Conservation (phyloP, 2,797 vertebrate species). For the Dryobates pubescens region DNA sequence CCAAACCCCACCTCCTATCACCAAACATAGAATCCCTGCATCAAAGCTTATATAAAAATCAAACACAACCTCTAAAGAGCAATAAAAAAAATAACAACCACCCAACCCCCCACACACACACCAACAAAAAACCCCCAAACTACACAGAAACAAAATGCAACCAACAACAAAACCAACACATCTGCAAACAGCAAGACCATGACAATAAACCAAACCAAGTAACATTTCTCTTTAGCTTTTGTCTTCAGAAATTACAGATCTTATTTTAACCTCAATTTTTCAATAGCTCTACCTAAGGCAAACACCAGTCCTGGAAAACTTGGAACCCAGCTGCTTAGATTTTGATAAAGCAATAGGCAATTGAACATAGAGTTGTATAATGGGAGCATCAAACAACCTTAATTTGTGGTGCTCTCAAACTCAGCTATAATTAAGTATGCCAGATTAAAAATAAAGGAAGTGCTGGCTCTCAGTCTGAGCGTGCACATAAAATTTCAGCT, state of each 20-base stretch:
- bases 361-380: neutral
- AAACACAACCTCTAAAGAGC: neutral
- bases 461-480: neutral
- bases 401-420: slow-evolving; percentile 35
- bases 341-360: neutral
- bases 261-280: neutral
- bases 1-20: neutral
- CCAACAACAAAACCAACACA: neutral
- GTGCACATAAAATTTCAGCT: slow-evolving; percentile 4
- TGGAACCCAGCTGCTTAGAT: neutral
- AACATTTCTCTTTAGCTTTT: neutral
- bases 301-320: neutral
- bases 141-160: neutral
- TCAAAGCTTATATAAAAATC: slow-evolving; percentile 1
- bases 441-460: slow-evolving; percentile 29
- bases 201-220: neutral
- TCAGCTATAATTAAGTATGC: neutral
- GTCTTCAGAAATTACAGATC: neutral
- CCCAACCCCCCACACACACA: too few species aligned
- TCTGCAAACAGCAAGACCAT: neutral
- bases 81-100: neutral
- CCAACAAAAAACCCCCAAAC: neutral
- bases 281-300: neutral
- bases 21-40: neutral
- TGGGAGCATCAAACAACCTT: neutral